Evolutionary conservation across 2,113 vertebrate species (phyloP).

Genomic region (Ameiurus melas): DNA sequence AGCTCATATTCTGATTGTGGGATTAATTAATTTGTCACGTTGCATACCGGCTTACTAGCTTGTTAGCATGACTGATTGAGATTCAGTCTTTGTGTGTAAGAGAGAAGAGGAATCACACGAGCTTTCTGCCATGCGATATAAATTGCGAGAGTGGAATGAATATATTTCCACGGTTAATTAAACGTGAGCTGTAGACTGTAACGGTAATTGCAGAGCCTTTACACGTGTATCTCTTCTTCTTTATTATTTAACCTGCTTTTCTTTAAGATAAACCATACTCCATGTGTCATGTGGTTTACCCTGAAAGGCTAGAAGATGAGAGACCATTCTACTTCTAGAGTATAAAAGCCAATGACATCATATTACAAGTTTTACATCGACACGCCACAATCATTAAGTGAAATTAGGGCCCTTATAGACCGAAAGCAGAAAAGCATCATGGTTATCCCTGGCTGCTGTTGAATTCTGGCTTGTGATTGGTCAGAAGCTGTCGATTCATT

Average conservation of each 20-base stretch:
- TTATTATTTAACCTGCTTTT: background rate
- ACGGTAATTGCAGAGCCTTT: conserved; percentile 36
- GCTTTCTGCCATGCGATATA: conserved; percentile 33
- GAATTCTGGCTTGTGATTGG: background rate
- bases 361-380: background rate
- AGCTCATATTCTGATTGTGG: conserved; percentile 43
- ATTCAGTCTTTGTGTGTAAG: conserved; percentile 38
- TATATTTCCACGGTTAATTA: conserved; percentile 53
- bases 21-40: conserved; percentile 47
- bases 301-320: background rate
- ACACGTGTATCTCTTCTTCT: background rate
- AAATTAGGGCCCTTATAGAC: background rate
- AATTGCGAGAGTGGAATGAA: conserved; percentile 42
- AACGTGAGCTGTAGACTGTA: conserved; percentile 43
- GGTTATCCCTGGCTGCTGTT: background rate
- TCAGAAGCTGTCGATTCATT: background rate
- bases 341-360: background rate
- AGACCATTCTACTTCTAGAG: background rate
- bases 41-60: conserved; percentile 30
- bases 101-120: conserved; percentile 44
- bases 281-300: background rate
- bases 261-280: background rate
- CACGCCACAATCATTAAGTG: background rate
- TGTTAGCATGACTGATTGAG: conserved; percentile 43
- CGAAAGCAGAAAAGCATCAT: background rate